Evolutionary conservation across 1,140 invertebrate species (phyloP), one percentile per base, ranked within the genome.

Genomic region (Hyposmocoma kahamanoa): DNA sequence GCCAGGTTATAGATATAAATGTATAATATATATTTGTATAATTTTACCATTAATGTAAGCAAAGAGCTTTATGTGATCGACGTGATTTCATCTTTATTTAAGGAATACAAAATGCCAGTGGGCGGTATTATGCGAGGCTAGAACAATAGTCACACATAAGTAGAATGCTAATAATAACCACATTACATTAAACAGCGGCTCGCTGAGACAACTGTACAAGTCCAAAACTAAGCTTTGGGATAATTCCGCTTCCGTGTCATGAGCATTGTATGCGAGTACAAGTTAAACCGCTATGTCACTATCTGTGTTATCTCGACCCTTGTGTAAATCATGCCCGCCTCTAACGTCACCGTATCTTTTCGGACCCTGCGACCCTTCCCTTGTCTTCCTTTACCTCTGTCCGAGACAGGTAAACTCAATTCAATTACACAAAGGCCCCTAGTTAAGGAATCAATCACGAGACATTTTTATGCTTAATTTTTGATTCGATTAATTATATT

Each of bases 111-210:
- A 64, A 66, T 58, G 42, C 38, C 47, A 28, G 60, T 54, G 47
- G 58, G 62, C 56, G 62, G 57, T 53, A 66, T 69, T 69, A 62
- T 66, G 59, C 64, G 67, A 60, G 53, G 34, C 59, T 62, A 46
- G 50, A 70, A 62, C 63, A 67, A 70, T 62, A 50, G 56, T 26
- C 42, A 46, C 48, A 55, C 61, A 56, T 44, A 52, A 38, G 50
- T 49, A 22, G 67, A 65, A 70, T 67, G 53, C 50, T 67, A 67
- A 70, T 64, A 6, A 11, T n/a, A 42, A 41, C 22, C 26, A 51
- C 52, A 56, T 36, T 39, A 51, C 44, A 47, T 34, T 36, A 22
- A 22, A 18, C 36, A 36, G 9, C 21, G 34, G 21, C 13, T 22
- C 22, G 26, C 17, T 34, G 19, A 18, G 42, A 19, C 22, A 18